phyloP scores from a whole-genome alignment of 2,888 invertebrate species.

The Drosophila greeni region DNA sequence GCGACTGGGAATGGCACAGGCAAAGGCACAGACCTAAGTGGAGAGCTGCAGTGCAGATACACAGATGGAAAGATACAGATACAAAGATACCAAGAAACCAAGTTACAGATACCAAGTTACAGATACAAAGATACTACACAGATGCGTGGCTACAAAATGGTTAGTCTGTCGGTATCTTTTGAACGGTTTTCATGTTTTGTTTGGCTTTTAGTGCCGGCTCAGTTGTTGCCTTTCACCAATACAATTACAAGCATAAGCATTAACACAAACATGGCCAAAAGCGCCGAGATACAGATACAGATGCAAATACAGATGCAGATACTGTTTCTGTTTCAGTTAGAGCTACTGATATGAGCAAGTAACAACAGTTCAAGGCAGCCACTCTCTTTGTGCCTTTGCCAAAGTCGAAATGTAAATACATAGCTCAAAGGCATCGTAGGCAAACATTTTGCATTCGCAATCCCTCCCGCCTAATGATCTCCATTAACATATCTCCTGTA shows the following conservation, averaged over 20 bases:
- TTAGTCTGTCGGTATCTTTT: slow-evolving; percentile 51
- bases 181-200: slow-evolving; percentile 65
- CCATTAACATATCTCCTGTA: slow-evolving; percentile 13
- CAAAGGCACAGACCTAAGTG: slow-evolving; percentile 11
- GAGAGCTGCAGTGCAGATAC: slow-evolving; percentile 11
- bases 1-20: slow-evolving; percentile 4
- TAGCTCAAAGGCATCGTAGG: slow-evolving; percentile 16
- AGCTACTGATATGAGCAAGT: slow-evolving; percentile 1
- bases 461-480: slow-evolving; percentile 12
- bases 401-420: slow-evolving; percentile 17
- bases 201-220: slow-evolving; percentile 69
- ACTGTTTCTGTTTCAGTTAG: background rate
- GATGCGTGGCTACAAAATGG: slow-evolving; percentile 20
- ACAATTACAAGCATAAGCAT: slow-evolving; percentile 14
- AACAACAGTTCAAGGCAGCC: slow-evolving; percentile 1
- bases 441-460: slow-evolving; percentile 6
- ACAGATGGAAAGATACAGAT: slow-evolving; percentile 12
- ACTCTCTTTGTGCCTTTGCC: slow-evolving; percentile 22
- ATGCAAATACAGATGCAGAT: background rate
- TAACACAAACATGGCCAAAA: slow-evolving; percentile 12
- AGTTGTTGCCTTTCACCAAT: slow-evolving; percentile 44
- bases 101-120: too few species aligned
- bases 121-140: too few species aligned
- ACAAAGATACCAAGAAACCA: slow-evolving; percentile 1
- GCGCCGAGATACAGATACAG: background rate